A percentile compares a stretch with the other conserved stretches of the same genome.
Conservation (phyloP, 2,888 invertebrate genomes). For the Anoplius nigerrimus region DNA sequence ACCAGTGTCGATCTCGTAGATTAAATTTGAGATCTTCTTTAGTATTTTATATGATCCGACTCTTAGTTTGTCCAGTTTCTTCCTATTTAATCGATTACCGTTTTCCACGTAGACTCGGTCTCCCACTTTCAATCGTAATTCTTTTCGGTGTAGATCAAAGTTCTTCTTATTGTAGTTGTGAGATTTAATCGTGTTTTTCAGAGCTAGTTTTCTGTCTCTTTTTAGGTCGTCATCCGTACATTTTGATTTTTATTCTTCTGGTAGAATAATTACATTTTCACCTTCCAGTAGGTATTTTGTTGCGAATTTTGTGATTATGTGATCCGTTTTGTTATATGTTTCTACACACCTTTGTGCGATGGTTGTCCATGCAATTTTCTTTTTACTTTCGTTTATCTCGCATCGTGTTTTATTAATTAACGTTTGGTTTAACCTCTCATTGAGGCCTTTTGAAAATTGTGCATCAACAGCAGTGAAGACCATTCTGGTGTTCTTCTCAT, state of each 20-base stretch:
- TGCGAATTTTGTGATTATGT: slow-evolving; percentile 53
- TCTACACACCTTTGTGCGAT: slow-evolving; percentile 50
- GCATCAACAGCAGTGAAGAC: slow-evolving; percentile 57
- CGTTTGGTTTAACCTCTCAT: slow-evolving; percentile 50
- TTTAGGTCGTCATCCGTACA: slow-evolving; percentile 12
- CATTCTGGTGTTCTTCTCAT: slow-evolving; percentile 40
- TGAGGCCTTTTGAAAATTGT: slow-evolving; percentile 25
- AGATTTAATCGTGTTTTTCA: slow-evolving; percentile 19
- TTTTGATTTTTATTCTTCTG: slow-evolving; percentile 12
- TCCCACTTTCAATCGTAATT: slow-evolving; percentile 55
- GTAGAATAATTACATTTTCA: slow-evolving; percentile 16
- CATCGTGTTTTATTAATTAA: slow-evolving; percentile 58
- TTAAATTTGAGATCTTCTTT: slow-evolving; percentile 36
- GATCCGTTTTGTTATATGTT: slow-evolving; percentile 59
- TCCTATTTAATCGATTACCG: slow-evolving; percentile 59
- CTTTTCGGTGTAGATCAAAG: slow-evolving; percentile 52
- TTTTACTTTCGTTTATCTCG: slow-evolving; percentile 47
- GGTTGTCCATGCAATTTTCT: slow-evolving; percentile 50
- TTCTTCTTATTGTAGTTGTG: slow-evolving; percentile 51
- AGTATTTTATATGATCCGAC: slow-evolving; percentile 54
- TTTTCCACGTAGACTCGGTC: slow-evolving; percentile 62
- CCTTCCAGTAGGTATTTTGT: slow-evolving; percentile 58
- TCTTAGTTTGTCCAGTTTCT: slow-evolving; percentile 36
- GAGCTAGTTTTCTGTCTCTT: slow-evolving; percentile 34
- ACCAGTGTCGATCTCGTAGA: slow-evolving; percentile 2